Evolutionary conservation across 2,113 vertebrate species (phyloP), one percentile per base, ranked within the genome.

Genomic region (Orycteropus afer): DNA sequence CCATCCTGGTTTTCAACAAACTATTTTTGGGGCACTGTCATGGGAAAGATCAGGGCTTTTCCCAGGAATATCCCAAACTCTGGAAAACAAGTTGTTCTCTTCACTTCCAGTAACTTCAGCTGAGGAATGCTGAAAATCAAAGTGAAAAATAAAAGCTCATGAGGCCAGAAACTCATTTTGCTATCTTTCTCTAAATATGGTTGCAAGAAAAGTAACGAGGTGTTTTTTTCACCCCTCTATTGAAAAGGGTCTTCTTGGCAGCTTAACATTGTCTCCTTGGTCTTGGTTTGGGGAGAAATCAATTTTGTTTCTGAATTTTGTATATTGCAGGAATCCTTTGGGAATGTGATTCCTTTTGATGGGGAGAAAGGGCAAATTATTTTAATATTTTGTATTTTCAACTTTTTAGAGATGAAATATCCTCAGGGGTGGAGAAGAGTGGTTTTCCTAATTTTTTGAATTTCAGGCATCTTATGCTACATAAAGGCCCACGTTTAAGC

Each of bases 231-330:
- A 57, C 71, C 93, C 82, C 94, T 94, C 47, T 93, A 87, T 95
- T 69, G 93, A 96, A 47, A 97, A 97, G 94, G 95, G 96, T 96
- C 95, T 97, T 93, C 95, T 96, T 80, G 97, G 97, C 97, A 98
- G 95, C 97, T 97, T 96, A 89, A 89, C 89, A 86, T 96, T 93
- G 97, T 96, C 93, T 91, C 97, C 91, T 97, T 96, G 91, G 95
- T 89, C 22, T 69, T 65, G 83, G 94, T 96, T 95, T 82, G 86
- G 88, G 90, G 87, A 95, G 92, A 89, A 78, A 86, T 89, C 82
- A 95, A 85, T 74, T 47, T 89, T 78, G 53, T 86, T 97, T 81
- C 86, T 32, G 79, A 95, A 87, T 93, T 97, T 96, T 97, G 32
- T 97, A 63, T 95, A 95, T 96, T 91, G 59, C 37, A 89, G 90